Evolutionary conservation across 2,113 vertebrate species (phyloP).

Genomic region (Oryzias javanicus): DNA sequence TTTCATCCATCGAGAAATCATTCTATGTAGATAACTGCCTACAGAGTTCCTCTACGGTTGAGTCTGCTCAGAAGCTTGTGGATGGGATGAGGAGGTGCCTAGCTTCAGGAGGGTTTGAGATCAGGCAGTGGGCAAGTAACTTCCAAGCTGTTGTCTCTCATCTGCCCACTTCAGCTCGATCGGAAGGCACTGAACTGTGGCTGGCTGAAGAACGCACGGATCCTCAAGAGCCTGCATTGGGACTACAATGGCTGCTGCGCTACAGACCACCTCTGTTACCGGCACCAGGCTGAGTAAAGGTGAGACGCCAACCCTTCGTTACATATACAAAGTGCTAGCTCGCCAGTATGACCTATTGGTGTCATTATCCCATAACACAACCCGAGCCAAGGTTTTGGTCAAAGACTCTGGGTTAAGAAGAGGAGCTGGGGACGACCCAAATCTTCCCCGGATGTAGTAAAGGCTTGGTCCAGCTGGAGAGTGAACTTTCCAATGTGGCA

Average conservation of each 20-base stretch:
- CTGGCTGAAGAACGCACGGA: neutral
- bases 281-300: neutral
- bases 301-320: neutral
- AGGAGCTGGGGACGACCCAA: slow-evolving; percentile 4
- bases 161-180: neutral
- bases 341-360: neutral
- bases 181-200: neutral
- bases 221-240: neutral
- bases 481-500: neutral
- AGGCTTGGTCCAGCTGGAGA: neutral
- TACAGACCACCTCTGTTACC: neutral
- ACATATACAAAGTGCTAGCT: neutral
- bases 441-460: neutral
- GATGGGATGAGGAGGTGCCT: neutral
- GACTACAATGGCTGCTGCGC: neutral
- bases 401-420: neutral
- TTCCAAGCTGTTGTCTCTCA: neutral
- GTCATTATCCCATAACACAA: neutral
- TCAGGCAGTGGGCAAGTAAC: neutral
- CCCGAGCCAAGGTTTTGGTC: neutral
- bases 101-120: slow-evolving; percentile 1
- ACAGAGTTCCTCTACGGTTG: neutral
- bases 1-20: too few species aligned
- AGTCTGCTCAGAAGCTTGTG: neutral
- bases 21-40: neutral